phyloP scores from a whole-genome alignment of 2,113 vertebrate genomes.

The Phodopus roborovskii region DNA sequence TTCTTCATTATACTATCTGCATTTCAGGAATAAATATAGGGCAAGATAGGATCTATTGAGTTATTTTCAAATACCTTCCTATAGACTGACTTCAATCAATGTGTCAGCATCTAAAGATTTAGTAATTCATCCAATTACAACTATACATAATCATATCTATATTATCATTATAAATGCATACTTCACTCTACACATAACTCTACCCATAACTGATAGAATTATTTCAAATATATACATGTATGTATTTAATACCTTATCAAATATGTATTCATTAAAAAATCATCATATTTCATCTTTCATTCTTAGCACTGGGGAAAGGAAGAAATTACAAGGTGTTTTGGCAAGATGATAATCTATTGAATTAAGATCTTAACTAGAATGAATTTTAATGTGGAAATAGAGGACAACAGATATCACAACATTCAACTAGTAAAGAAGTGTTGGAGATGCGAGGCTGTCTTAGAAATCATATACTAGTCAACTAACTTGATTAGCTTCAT shows the following conservation, averaged over 20 bases:
- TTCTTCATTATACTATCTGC: background rate
- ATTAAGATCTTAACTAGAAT: background rate
- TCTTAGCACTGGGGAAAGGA: background rate
- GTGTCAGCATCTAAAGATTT: background rate
- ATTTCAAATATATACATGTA: background rate
- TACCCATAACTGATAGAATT: background rate
- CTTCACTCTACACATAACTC: background rate
- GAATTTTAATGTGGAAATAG: background rate
- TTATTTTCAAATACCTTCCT: background rate
- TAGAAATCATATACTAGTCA: background rate
- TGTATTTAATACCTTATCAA: background rate
- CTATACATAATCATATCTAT: background rate
- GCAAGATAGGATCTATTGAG: background rate
- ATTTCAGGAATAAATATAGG: constrained; percentile 1
- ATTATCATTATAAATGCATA: background rate
- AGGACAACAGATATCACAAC: background rate
- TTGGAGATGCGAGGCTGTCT: rapidly evolving
- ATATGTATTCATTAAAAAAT: background rate
- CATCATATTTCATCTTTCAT: background rate
- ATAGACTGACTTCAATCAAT: background rate
- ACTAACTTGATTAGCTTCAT: background rate
- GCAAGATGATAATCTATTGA: background rate
- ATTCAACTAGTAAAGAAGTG: background rate
- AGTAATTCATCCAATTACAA: background rate
- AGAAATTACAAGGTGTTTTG: background rate